Evolutionary conservation across 2,888 invertebrate species (phyloP).

Genomic region (Macaria notata): DNA sequence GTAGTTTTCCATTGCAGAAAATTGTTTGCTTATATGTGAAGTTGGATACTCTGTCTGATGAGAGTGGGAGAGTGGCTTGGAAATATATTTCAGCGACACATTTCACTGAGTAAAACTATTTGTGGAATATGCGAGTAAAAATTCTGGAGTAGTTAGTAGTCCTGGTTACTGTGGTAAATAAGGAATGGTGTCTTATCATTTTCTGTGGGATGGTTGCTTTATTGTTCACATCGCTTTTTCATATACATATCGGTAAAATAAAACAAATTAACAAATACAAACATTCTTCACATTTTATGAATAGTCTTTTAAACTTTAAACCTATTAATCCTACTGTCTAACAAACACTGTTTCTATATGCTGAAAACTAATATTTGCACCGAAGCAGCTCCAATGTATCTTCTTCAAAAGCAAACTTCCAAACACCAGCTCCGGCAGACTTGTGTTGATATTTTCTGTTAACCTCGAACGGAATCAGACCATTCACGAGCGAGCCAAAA

Average conservation of each 20-base stretch:
- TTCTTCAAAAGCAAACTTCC: conserved; percentile 2
- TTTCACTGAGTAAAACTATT: too few relatives aligned
- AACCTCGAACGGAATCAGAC: conserved; percentile 5
- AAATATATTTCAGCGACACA: neutral
- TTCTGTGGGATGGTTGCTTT: too few relatives aligned
- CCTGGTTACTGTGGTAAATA: too few relatives aligned
- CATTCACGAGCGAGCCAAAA: conserved; percentile 1
- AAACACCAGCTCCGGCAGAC: conserved; percentile 1
- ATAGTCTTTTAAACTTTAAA: too few relatives aligned
- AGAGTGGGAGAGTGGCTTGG: conserved; percentile 19
- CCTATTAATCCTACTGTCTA: too few relatives aligned
- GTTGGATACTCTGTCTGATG: conserved; percentile 22
- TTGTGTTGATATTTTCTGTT: conserved; percentile 13
- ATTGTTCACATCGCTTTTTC: too few relatives aligned
- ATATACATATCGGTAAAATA: too few relatives aligned
- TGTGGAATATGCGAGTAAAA: neutral
- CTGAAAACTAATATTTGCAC: neutral
- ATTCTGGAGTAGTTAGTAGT: neutral
- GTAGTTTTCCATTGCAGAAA: conserved; percentile 65
- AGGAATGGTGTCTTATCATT: too few relatives aligned
- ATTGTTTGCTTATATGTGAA: conserved; percentile 54
- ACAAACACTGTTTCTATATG: too few relatives aligned
- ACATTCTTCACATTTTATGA: too few relatives aligned
- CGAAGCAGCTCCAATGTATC: neutral
- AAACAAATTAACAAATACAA: too few relatives aligned